Evolutionary conservation across 2,888 invertebrate genomes (phyloP), one percentile per base, ranked within the genome.

Genomic region (Ormyrus pomaceus): DNA sequence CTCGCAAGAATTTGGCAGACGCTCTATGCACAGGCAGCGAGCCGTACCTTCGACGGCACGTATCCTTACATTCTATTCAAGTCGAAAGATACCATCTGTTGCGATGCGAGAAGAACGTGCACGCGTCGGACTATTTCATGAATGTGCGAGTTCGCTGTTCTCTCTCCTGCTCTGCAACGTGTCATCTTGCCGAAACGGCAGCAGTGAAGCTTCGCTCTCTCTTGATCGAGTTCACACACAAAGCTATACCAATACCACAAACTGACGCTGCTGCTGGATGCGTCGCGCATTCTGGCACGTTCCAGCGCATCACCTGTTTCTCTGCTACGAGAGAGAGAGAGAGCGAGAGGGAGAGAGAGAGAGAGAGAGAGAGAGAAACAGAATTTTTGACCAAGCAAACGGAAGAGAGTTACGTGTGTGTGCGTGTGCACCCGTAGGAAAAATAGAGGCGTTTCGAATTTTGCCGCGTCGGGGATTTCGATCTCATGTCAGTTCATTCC

Each of bases 41-140:
- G 53, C 53, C 19, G 59, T 70, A 66, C 8, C 34, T 6, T 13
- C 58, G 61, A 0, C 45, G n/a, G 19, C 71, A 71, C 61, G 75
- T 66, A 61, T 80, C 66, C 75, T 77, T 81, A 64, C 72, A 79
- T 82, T 81, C 75, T 81, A 76, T 80, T 81, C 72, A 77, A 65
- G 79, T 81, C 82, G 83, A 83, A 83, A 84, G 83, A 85, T 83
- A 80, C 84, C 83, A 86, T 86, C 85, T 86, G 85, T 84, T 85
- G 85, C 84, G 83, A 84, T 68, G 82, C 82, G 76, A 82, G 84
- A 83, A 85, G 84, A 86, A 85, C 85, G 84, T 79, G 70, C 82
- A 82, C 83, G 82, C 83, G 83, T 85, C 80, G 83, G 84, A 84
- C 84, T 87, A 87, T 87, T 87, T 84, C 85, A 86, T 84, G 87